Percentiles rank a stretch among this genome's conserved stretches.
Evolutionary conservation across 2,797 vertebrate species (phyloP).

Genomic region (Ctenopoma kingsleyae): DNA sequence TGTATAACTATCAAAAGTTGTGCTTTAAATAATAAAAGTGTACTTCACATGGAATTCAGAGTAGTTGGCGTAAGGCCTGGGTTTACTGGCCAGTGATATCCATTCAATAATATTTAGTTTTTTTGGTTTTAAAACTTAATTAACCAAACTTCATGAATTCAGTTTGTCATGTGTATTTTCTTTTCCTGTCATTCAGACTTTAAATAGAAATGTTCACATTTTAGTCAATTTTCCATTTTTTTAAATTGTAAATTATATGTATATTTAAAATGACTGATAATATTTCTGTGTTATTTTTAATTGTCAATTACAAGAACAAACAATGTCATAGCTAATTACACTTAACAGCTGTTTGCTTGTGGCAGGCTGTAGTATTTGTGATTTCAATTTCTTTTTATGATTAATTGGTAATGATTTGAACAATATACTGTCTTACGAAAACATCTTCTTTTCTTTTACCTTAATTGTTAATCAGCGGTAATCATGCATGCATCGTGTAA

Average conservation of each 20-base stretch:
- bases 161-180: slow-evolving; percentile 7
- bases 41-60: not conserved
- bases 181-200: not conserved
- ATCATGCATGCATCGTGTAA: not conserved
- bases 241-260: not conserved
- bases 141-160: slow-evolving; percentile 6
- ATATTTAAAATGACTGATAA: not conserved
- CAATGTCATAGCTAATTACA: slow-evolving; percentile 13
- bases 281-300: not conserved
- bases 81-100: slow-evolving; percentile 16
- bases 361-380: not conserved
- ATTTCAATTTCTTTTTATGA: slow-evolving; percentile 12
- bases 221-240: not conserved
- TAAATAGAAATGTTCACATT: not conserved
- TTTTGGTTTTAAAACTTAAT: no score
- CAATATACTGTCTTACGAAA: slow-evolving; percentile 16
- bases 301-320: slow-evolving; percentile 6
- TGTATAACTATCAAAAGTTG: slow-evolving; percentile 24
- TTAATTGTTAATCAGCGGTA: not conserved
- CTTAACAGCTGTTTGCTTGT: slow-evolving; percentile 18
- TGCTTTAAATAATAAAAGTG: slow-evolving; percentile 26
- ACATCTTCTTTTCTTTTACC: not conserved
- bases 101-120: slow-evolving; percentile 37
- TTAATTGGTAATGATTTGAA: slow-evolving; percentile 6
- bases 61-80: not conserved